A percentile compares a stretch with the other conserved stretches of the same genome.
phyloP scores from a whole-genome alignment of 2,888 invertebrate genomes.

The Caradrina clavipalpis region DNA sequence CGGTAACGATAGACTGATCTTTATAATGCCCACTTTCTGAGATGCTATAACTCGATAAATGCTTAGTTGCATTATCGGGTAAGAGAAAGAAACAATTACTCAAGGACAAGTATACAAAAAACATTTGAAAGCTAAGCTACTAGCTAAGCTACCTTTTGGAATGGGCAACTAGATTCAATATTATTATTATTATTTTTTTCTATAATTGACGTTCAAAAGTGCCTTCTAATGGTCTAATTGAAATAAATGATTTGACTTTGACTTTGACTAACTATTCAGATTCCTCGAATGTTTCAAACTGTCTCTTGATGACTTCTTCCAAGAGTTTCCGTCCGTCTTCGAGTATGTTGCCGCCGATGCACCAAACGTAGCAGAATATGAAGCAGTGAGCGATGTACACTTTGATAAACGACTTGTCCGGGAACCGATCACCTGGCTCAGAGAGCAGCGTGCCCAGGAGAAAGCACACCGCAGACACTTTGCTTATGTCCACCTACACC shows the following conservation, averaged over 20 bases:
- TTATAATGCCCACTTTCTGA: too few species aligned
- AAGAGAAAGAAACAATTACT: neutral
- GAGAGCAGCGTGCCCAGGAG: constrained; percentile 93
- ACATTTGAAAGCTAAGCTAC: neutral
- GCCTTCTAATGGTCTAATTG: too few species aligned
- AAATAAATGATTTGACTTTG: too few species aligned
- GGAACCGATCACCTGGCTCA: constrained; percentile 91
- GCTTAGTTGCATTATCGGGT: too few species aligned
- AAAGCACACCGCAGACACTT: constrained; percentile 94
- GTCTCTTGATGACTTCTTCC: constrained; percentile 93
- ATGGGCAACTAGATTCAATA: too few species aligned
- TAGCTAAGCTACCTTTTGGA: too few species aligned
- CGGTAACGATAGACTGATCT: too few species aligned
- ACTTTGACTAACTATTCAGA: constrained; percentile 91
- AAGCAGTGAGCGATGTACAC: constrained; percentile 94
- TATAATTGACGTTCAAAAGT: too few species aligned
- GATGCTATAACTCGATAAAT: too few species aligned
- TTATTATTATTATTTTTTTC: too few species aligned
- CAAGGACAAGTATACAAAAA: neutral
- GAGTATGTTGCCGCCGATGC: constrained; percentile 95
- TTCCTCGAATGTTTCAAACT: constrained; percentile 93
- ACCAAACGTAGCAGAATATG: constrained; percentile 96
- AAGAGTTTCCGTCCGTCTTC: constrained; percentile 93
- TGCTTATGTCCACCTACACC: constrained; percentile 94
- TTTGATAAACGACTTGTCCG: constrained; percentile 92